phyloP scores from a whole-genome alignment of 1,140 invertebrate genomes.

The Xylocopa sonorina region DNA sequence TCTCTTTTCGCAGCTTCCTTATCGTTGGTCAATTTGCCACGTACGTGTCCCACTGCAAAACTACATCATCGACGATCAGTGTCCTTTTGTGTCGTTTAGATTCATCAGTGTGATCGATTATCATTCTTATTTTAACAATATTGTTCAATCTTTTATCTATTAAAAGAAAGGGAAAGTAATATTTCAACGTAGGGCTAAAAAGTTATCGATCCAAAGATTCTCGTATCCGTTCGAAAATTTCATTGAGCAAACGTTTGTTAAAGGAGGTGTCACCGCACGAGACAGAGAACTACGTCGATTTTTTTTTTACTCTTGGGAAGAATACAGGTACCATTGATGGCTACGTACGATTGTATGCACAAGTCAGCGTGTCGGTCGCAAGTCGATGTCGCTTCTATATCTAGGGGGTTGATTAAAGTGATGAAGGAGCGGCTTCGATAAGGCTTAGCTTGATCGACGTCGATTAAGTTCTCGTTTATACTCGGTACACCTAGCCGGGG shows the following conservation, averaged over 20 bases:
- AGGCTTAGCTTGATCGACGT: conserved; percentile 60
- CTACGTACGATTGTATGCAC: conserved; percentile 50
- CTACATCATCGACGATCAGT: no score
- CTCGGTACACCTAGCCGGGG: conserved; percentile 24
- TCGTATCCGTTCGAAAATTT: no score
- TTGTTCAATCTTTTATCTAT: no score
- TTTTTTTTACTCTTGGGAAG: conserved; percentile 33
- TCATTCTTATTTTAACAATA: no score
- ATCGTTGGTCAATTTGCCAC: neutral
- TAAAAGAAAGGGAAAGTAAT: no score
- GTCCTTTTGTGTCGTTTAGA: no score
- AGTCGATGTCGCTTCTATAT: conserved; percentile 46
- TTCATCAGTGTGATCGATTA: no score
- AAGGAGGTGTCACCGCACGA: conserved; percentile 23
- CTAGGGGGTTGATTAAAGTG: conserved; percentile 71
- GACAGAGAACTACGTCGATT: conserved; percentile 23
- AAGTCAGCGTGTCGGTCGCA: conserved; percentile 29
- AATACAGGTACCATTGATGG: conserved; percentile 43
- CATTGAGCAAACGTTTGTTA: conserved; percentile 33
- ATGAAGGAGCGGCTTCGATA: conserved; percentile 74
- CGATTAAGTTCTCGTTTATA: conserved; percentile 51
- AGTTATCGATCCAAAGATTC: no score
- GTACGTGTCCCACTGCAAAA: neutral
- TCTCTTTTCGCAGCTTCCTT: conserved; percentile 7
- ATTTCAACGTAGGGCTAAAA: no score